phyloP scores from a whole-genome alignment of 2,113 vertebrate species.

The Himantopus leucocephalus region DNA sequence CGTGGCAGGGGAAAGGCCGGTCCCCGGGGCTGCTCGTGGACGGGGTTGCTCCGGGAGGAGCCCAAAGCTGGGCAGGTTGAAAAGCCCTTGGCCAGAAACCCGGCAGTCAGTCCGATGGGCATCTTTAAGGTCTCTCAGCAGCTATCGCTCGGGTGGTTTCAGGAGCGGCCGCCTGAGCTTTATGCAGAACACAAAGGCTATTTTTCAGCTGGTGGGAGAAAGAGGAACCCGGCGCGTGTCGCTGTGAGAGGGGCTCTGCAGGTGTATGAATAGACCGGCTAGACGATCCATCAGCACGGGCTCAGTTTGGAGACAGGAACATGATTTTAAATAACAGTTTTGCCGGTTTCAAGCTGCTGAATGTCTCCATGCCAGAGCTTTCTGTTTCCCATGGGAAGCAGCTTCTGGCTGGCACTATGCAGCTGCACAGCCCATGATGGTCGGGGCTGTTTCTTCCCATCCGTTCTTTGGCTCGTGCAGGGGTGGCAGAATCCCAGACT shows the following conservation, averaged over 20 bases:
- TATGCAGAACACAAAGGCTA: background rate
- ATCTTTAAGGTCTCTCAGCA: background rate
- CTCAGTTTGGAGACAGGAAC: background rate
- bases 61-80: background rate
- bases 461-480: rapidly evolving
- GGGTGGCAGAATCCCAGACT: background rate
- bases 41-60: background rate
- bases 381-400: rapidly evolving
- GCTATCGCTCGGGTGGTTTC: background rate
- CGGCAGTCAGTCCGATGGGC: rapidly evolving
- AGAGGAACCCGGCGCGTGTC: background rate
- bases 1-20: background rate
- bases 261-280: background rate
- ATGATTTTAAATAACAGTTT: background rate
- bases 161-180: background rate
- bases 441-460: background rate
- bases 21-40: background rate
- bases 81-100: background rate
- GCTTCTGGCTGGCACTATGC: background rate
- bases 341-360: background rate
- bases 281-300: background rate
- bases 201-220: background rate
- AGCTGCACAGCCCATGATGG: rapidly evolving
- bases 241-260: background rate
- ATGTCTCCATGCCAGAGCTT: background rate